These are phyloP conservation scores for Rana temporaria DNA, from an alignment of 2,113 vertebrate species.

Conservation along the genomic window DNA sequence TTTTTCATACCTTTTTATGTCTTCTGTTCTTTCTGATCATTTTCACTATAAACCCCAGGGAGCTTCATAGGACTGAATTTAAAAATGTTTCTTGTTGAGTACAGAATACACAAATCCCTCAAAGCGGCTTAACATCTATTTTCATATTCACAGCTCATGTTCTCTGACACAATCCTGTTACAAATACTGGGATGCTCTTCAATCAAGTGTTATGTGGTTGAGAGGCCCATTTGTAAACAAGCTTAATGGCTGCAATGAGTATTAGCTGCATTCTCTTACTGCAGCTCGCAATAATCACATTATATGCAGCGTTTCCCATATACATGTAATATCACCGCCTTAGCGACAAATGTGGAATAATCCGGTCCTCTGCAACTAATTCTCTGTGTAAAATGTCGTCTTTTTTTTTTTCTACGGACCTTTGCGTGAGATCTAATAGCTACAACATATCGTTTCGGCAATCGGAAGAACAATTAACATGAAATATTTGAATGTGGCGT, in stretches of 20 bases:
- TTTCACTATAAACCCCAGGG: constrained; percentile 51
- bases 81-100: constrained; percentile 50
- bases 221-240: constrained; percentile 64
- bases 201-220: constrained; percentile 60
- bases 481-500: no score
- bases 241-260: constrained; percentile 59
- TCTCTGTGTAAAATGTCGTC: constrained; percentile 2
- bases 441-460: not conserved
- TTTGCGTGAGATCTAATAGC: not conserved
- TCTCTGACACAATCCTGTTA: constrained; percentile 64
- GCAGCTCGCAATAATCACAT: constrained; percentile 60
- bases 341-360: constrained; percentile 45
- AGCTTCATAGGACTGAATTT: constrained; percentile 57
- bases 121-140: constrained; percentile 43
- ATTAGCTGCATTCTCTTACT: constrained; percentile 55
- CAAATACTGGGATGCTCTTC: constrained; percentile 64
- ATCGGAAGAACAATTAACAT: no score
- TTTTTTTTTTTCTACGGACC: not conserved
- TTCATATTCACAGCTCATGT: constrained; percentile 60
- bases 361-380: not conserved
- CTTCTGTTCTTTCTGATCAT: constrained; percentile 58
- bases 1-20: constrained; percentile 55
- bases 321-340: constrained; percentile 54
- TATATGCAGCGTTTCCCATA: constrained; percentile 67
- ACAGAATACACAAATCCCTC: constrained; percentile 56